Conservation (phyloP, 2,888 invertebrate species). For the Ametastegia equiseti region DNA sequence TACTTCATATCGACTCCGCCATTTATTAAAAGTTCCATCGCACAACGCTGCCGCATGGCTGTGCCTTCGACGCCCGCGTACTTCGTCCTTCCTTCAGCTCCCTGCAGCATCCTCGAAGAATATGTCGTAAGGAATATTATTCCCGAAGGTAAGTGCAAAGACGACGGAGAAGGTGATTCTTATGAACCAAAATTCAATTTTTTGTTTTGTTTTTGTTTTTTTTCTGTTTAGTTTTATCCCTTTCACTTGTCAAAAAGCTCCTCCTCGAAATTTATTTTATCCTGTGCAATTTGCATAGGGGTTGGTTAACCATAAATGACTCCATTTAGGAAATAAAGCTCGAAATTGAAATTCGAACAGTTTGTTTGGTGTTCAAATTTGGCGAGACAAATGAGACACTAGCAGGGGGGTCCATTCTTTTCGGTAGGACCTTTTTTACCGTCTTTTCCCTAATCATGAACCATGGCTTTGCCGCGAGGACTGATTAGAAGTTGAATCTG, state of each 20-base stretch:
- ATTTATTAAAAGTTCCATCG: slow-evolving; percentile 77
- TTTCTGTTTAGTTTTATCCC: too few species aligned
- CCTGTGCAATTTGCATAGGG: neutral
- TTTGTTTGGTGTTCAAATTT: too few species aligned
- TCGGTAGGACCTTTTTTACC: too few species aligned
- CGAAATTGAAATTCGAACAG: too few species aligned
- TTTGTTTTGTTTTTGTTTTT: too few species aligned
- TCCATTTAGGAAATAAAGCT: too few species aligned
- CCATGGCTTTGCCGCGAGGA: too few species aligned
- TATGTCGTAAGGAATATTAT: neutral
- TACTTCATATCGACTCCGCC: slow-evolving; percentile 76
- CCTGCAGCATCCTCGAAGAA: neutral
- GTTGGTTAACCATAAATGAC: too few species aligned
- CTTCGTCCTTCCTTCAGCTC: slow-evolving; percentile 15
- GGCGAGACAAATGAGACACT: too few species aligned
- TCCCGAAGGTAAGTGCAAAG: neutral
- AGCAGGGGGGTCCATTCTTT: too few species aligned
- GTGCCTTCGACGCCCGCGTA: slow-evolving; percentile 26
- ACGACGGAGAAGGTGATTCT: neutral
- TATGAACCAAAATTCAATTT: neutral
- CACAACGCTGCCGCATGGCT: slow-evolving; percentile 58
- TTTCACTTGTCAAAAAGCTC: neutral
- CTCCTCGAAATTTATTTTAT: neutral
- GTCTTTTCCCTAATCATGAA: too few species aligned
- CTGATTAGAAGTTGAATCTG: too few species aligned